Evolutionary conservation across 2,888 invertebrate genomes (phyloP), one percentile per base, ranked within the genome.

Genomic region (Notodonta dromedarius): DNA sequence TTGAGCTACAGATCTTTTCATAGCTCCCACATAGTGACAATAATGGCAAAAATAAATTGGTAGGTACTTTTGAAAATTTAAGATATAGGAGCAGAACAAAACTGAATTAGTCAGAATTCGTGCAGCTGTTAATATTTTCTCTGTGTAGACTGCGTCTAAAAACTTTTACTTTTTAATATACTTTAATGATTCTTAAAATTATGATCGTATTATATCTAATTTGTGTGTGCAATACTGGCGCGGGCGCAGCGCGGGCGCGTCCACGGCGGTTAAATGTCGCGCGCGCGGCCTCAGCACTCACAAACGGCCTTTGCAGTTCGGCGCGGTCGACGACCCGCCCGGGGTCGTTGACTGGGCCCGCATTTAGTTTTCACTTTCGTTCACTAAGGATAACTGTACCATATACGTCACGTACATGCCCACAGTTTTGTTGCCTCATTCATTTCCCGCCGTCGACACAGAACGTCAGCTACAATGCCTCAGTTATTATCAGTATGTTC

Each of bases 281-380:
- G 84, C 83, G 80, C 85, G 83, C 90, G 92, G 92, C 92, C 92
- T 91, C 93, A 88, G 87, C 89, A 88, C 87, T 89, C 91, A 87
- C 92, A 88, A 91, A 93, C 93, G 93, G 93, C 93, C 93, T 93
- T 93, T 93, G 93, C 92, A 91, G 92, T 92, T 91, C 86, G 90
- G 89, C 78, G 86, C 92, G 93, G 93, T 92, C 93, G 85, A 86
- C 88, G 93, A 93, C 90, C 93, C 87, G 78, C 74, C 71, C 70
- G 82, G 83, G 93, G 87, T 92, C 90, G 84, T 81, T 88, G 91
- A 89, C 91, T 92, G 87, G 78, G 77, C 89, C 88, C 87, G 88
- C 89, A 89, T 91, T 89, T 90, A 91, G 90, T 92, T 93, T 93
- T 93, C 93, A 93, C 93, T 93, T 93, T 93, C 93, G 87, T 92